Base-by-base conservation (phyloP, 30 jellyfish, hydroid and myxozoan genomes). In the Aurelia sp. region DNA sequence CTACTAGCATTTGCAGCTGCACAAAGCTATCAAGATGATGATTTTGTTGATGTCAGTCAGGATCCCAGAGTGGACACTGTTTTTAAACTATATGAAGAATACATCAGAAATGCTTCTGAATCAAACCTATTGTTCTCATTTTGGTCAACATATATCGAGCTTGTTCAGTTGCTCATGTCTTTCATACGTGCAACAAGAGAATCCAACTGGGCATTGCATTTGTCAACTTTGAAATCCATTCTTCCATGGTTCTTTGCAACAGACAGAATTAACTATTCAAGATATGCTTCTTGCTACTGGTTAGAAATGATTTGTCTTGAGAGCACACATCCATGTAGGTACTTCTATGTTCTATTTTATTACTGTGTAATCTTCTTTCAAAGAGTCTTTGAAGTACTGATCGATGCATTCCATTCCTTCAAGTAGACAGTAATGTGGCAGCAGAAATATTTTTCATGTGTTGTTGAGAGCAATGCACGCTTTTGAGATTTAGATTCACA, bases 201-300 rank as follows among this genome's bases (percentile, higher is more conserved):
- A 65, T 22, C 70, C 22, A 60, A 87, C 55, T 87, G 96, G 91
- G 50, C 75, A 18, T 53, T 87, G 71, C 96, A 87, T 77, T 85
- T 87, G 53, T 40, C 77, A 24, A 33, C 96, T 41, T 22, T 87
- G 22, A 51, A 90, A 27, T 65, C 92, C 72, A 87, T 87, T 88
- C 74, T 87, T 31, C 96, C 96, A 9, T 87, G 96, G 96, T 87
- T 82, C 81, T 82, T 82, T 70, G 92, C 78, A 2, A 53, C 92
- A 13, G 92, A 82, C 59, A 53, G 88, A 50, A 63, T 30, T 0
- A 82, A 82, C 71, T 82, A 82, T 63, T 17, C 89, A 17, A 85
- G 92, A 50, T 72, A 63, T 69, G 88, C 87, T 21, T n/a, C 88
- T 33, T 68, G 88, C 67, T 82, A 82, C 62, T 82, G 87, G 88